phyloP scores from a whole-genome alignment of 35 echinoderm and acorn worm genomes.

The Strongylocentrotus purpuratus region DNA sequence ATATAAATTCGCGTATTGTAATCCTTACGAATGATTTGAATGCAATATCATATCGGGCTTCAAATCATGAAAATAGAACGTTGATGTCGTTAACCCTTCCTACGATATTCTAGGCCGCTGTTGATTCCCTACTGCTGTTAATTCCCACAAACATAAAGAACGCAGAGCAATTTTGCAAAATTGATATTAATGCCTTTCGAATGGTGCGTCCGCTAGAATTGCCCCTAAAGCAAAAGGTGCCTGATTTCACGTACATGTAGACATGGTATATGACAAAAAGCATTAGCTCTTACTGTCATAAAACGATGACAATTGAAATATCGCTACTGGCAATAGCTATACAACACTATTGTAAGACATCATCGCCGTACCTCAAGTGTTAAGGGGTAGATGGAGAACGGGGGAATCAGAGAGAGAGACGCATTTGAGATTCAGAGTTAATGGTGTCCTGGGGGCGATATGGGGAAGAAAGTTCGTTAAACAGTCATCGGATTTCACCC shows the following conservation, averaged over 20 bases:
- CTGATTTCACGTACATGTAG: slow-evolving; percentile 9
- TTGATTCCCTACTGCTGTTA: neutral
- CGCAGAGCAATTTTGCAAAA: slow-evolving; percentile 1
- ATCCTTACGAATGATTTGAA: neutral
- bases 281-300: neutral
- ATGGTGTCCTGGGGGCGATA: slow-evolving; percentile 18
- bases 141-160: neutral
- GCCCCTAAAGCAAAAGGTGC: neutral
- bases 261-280: neutral
- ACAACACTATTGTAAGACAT: neutral
- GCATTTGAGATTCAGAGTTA: neutral
- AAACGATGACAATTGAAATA: slow-evolving; percentile 25
- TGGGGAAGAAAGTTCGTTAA: neutral
- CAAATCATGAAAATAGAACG: neutral
- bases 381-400: neutral
- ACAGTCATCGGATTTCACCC: slow-evolving; percentile 26
- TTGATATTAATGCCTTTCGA: slow-evolving; percentile 18
- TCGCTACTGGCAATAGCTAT: slow-evolving; percentile 25
- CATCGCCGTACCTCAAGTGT: neutral
- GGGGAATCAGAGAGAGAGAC: neutral
- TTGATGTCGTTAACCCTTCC: neutral
- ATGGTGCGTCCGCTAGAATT: neutral
- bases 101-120: neutral
- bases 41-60: neutral
- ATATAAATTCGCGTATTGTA: neutral